Evolutionary conservation across 1,140 invertebrate species (phyloP).

Genomic region (Trypoxylus dichotomus): DNA sequence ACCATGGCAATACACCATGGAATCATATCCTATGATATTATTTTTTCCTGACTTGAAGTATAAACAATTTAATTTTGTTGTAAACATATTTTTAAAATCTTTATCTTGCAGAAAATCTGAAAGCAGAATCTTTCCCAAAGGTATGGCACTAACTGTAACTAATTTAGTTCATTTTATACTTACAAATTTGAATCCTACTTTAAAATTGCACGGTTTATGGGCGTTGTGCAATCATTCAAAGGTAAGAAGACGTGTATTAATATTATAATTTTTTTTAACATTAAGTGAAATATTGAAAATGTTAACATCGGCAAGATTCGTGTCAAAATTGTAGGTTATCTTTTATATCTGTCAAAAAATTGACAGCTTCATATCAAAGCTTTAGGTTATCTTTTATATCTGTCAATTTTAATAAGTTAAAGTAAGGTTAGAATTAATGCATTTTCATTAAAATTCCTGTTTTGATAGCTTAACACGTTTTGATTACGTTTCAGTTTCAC

Average conservation of each 20-base stretch:
- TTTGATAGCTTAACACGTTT: no score
- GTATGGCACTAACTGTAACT: slow-evolving; percentile 63
- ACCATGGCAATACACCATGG: slow-evolving; percentile 78
- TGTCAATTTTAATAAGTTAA: no score
- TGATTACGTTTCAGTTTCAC: slow-evolving; percentile 35
- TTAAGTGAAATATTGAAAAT: no score
- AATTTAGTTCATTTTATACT: slow-evolving; percentile 75
- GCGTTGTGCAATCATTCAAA: slow-evolving; percentile 48
- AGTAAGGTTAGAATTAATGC: no score
- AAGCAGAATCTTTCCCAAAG: slow-evolving; percentile 68
- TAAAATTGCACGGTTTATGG: slow-evolving; percentile 50
- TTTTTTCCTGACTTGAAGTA: slow-evolving; percentile 71
- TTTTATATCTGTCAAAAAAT: no score
- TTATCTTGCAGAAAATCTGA: slow-evolving; percentile 68
- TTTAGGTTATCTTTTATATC: no score
- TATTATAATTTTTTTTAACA: no score
- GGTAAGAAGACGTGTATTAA: no score
- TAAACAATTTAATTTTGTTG: slow-evolving; percentile 33
- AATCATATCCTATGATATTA: slow-evolving; percentile 72
- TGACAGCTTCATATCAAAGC: no score
- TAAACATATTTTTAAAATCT: slow-evolving; percentile 15
- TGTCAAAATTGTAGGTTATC: no score
- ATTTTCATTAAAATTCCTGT: no score
- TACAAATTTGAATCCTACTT: slow-evolving; percentile 59
- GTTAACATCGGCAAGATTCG: no score